phyloP scores from a whole-genome alignment of 2,888 invertebrate species.

The Electrophaes corylata region DNA sequence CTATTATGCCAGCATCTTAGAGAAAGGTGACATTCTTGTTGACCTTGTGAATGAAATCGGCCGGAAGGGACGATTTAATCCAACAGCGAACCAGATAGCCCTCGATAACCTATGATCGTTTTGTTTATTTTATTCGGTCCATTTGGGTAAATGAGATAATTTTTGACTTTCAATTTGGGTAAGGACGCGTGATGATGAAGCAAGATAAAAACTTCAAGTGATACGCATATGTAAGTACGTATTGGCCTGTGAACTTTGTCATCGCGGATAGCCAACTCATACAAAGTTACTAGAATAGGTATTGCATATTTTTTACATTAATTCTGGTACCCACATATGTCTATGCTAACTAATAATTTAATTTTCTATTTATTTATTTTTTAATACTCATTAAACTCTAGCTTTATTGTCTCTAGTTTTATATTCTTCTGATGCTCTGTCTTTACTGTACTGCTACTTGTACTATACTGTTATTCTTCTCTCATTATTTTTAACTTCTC shows the following conservation, averaged over 20 bases:
- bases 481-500: too few species aligned
- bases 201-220: slow-evolving; percentile 3
- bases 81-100: slow-evolving; percentile 32
- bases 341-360: too few species aligned
- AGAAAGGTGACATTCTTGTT: background rate
- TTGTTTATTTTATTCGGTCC: slow-evolving; percentile 47
- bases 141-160: slow-evolving; percentile 61
- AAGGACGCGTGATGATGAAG: slow-evolving; percentile 21
- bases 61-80: slow-evolving; percentile 45
- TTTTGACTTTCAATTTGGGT: slow-evolving; percentile 47
- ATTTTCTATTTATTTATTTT: too few species aligned
- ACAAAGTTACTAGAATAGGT: slow-evolving; percentile 1
- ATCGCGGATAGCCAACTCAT: background rate
- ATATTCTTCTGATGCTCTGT: too few species aligned
- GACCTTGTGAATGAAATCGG: slow-evolving; percentile 44
- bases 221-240: background rate
- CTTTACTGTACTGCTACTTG: too few species aligned
- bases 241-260: background rate
- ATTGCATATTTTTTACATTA: too few species aligned
- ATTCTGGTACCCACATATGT: too few species aligned
- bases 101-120: slow-evolving; percentile 49
- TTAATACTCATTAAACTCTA: too few species aligned
- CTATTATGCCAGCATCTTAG: too few species aligned
- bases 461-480: too few species aligned
- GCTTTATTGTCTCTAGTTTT: too few species aligned